phyloP scores from a whole-genome alignment of 2,888 invertebrate genomes.

The Epsilonema sp. region DNA sequence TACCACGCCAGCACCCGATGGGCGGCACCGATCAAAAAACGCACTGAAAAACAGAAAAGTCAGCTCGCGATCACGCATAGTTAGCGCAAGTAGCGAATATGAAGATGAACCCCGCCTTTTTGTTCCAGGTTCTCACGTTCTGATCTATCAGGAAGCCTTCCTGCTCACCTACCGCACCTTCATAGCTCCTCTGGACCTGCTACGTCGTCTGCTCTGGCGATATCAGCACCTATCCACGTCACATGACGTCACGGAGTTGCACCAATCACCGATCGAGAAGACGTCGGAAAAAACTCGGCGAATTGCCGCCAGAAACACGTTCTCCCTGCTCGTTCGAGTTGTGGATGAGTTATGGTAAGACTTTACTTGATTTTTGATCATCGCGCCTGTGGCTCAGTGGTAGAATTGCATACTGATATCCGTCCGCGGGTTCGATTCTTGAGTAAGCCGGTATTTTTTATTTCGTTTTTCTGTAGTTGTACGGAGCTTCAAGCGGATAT shows the following conservation, averaged over 20 bases:
- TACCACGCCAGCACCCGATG: no score
- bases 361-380: background rate
- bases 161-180: constrained; percentile 90
- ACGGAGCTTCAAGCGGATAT: constrained; percentile 8
- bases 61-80: no score
- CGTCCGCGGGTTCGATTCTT: no score
- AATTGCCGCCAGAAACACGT: constrained; percentile 50
- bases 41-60: no score
- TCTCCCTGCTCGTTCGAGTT: constrained; percentile 74
- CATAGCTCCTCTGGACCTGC: constrained; percentile 61
- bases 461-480: no score
- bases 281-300: background rate
- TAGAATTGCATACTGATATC: no score
- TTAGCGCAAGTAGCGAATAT: no score
- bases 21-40: no score
- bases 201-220: constrained; percentile 60
- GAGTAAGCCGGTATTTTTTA: no score
- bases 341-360: constrained; percentile 88
- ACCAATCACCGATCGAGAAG: no score
- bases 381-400: no score
- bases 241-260: background rate
- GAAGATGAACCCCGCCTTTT: no score
- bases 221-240: constrained; percentile 45
- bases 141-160: constrained; percentile 90
- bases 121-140: constrained; percentile 47